Evolutionary conservation across 2,797 vertebrate genomes (phyloP).

Genomic region (Hydrophis major): DNA sequence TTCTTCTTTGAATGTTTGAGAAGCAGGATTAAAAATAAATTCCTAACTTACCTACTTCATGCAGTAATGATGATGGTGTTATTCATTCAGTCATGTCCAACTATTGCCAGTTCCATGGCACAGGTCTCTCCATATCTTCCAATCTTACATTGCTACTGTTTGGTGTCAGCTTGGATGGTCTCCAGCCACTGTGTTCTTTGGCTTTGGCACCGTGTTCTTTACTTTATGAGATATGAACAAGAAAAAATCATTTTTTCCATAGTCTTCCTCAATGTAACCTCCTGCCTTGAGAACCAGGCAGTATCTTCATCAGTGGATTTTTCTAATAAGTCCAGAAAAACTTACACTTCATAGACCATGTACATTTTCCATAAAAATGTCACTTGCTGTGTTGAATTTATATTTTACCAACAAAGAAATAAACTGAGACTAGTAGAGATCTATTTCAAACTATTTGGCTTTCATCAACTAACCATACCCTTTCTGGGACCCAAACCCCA

Average conservation of each 20-base stretch:
- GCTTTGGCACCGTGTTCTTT: neutral
- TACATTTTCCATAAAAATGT: neutral
- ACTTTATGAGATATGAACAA: neutral
- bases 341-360: neutral
- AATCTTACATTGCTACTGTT: neutral
- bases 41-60: neutral
- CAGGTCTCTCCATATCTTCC: neutral
- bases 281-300: neutral
- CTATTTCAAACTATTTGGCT: no score
- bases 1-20: neutral
- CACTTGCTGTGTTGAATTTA: neutral
- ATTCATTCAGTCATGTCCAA: neutral
- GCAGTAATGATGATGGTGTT: neutral
- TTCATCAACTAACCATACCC: no score
- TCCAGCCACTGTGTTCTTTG: neutral
- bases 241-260: neutral
- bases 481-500: no score
- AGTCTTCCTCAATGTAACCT: neutral
- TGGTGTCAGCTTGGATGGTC: neutral
- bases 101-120: neutral
- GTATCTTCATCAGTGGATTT: neutral
- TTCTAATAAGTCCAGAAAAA: neutral
- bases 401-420: no score
- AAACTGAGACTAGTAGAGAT: no score
- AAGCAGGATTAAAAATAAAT: neutral